These are phyloP conservation scores for Mesoclemmys tuberculata DNA, from an alignment of 2,113 vertebrate species.

Conservation along the genomic window DNA sequence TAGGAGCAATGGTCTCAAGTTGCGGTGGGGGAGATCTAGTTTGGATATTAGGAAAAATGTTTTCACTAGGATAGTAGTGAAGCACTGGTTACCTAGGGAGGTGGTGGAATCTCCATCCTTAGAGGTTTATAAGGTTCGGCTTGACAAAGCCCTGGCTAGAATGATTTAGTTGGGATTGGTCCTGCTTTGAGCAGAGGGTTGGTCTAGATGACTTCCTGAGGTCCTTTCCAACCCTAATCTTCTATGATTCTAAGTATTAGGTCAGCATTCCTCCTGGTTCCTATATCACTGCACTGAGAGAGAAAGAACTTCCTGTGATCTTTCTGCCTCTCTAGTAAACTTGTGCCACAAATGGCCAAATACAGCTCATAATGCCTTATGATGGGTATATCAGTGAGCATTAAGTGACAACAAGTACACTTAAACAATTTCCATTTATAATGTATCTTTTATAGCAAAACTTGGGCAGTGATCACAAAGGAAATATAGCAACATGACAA, in stretches of 20 bases:
- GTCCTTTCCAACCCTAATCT: not conserved
- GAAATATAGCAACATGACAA: not conserved
- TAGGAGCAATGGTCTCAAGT: no score
- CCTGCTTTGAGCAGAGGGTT: no score
- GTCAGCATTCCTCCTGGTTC: not conserved
- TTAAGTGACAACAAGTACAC: no score
- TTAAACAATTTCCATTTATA: not conserved
- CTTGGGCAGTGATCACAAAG: not conserved
- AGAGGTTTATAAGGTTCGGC: no score
- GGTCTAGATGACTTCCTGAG: no score
- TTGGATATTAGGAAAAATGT: no score
- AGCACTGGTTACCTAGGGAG: no score
- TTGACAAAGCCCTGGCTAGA: no score
- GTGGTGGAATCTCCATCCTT: no score
- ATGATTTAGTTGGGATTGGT: no score
- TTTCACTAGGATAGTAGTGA: no score
- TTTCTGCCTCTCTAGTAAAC: not conserved
- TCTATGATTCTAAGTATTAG: not conserved
- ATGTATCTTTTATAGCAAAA: not conserved
- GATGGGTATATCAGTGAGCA: not conserved
- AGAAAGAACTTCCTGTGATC: not conserved
- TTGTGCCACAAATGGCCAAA: not conserved
- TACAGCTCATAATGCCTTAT: not conserved
- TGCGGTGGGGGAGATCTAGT: no score
- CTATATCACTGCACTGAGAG: not conserved